Percentiles rank a stretch among this genome's conserved stretches.
Evolutionary conservation across 1,140 invertebrate genomes (phyloP).

Genomic region (Helicoverpa armigera): DNA sequence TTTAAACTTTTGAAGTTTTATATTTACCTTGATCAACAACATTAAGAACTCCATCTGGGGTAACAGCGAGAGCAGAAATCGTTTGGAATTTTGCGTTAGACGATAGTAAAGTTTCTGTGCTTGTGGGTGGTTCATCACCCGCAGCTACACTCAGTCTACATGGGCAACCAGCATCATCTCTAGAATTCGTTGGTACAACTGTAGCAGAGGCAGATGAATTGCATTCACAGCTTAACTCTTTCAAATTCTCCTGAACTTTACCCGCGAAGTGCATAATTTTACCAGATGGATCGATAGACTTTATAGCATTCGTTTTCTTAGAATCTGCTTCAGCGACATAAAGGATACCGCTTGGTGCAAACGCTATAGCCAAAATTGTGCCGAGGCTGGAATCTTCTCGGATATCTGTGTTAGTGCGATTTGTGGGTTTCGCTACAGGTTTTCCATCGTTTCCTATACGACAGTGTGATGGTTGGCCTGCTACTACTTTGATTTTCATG

Average conservation of each 20-base stretch:
- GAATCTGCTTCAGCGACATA: slow-evolving; percentile 98
- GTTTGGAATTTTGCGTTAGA: slow-evolving; percentile 96
- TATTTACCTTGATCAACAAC: slow-evolving; percentile 96
- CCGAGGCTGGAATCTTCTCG: slow-evolving; percentile 88
- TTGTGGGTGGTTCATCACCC: slow-evolving; percentile 90
- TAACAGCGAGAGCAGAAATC: slow-evolving; percentile 96
- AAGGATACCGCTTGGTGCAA: slow-evolving; percentile 96
- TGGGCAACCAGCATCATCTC: slow-evolving; percentile 86
- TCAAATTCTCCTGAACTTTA: slow-evolving; percentile 89
- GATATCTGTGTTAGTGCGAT: slow-evolving; percentile 80
- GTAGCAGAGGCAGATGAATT: slow-evolving; percentile 87
- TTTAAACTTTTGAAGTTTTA: neutral
- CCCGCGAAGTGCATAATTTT: slow-evolving; percentile 94
- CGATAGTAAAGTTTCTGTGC: slow-evolving; percentile 94
- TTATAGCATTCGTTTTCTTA: slow-evolving; percentile 95
- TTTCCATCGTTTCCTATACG: slow-evolving; percentile 84
- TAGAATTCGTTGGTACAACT: slow-evolving; percentile 78
- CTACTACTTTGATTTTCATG: slow-evolving; percentile 95
- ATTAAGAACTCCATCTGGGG: slow-evolving; percentile 97
- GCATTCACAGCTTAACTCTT: slow-evolving; percentile 88
- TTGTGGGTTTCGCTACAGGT: slow-evolving; percentile 68
- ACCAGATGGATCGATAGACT: slow-evolving; percentile 93
- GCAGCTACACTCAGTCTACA: slow-evolving; percentile 85
- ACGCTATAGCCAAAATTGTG: slow-evolving; percentile 94
- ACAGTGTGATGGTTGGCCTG: slow-evolving; percentile 96